Evolutionary conservation across 1,140 invertebrate species (phyloP), one percentile per base, ranked within the genome.

Genomic region (Stratiolaelaps scimitus): DNA sequence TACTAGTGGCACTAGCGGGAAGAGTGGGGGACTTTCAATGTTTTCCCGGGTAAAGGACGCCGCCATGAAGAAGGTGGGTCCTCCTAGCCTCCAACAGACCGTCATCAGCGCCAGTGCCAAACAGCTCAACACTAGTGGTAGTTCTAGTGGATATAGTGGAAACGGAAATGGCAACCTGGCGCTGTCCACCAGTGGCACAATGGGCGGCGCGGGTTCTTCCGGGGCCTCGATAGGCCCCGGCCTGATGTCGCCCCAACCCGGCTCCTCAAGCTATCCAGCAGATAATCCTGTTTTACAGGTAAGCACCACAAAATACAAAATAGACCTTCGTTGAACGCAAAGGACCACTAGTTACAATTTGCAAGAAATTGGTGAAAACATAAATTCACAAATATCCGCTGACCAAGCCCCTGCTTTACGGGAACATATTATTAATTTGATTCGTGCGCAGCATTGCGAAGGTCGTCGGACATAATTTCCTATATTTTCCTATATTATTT

Each of bases 201-300:
- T 34, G 34, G 53, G 53, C 34, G 53, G 53, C 53, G 23, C 34
- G 34, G 26, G 26, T 60, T 23, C 53, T 60, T 40, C 34, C 34
- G 10, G 34, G 34, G 34, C 34, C 34, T 40, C 34, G 5, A 40
- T 10, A 10, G 34, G 34, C 34, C 34, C 34, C 34, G 34, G 34
- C 34, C 34, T 40, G 34, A 60, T 34, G 53, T 26, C 53, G 53
- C 34, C 53, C 34, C 53, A 60, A 34, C 53, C 53, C 53, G 53
- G 53, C 34, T 60, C 53, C 53, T 60, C 53, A 60, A 60, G 23
- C 53, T 60, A 60, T 60, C 53, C 53, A 60, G 53, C 53, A 60
- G 53, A 60, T 60, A 60, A 60, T 34, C 34, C 53, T 60, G 53
- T 60, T 60, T 26, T 60, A 60, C 53, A 60, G 53, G 53, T 60